phyloP scores from a whole-genome alignment of 2,888 invertebrate species.

The Norana najaformis region DNA sequence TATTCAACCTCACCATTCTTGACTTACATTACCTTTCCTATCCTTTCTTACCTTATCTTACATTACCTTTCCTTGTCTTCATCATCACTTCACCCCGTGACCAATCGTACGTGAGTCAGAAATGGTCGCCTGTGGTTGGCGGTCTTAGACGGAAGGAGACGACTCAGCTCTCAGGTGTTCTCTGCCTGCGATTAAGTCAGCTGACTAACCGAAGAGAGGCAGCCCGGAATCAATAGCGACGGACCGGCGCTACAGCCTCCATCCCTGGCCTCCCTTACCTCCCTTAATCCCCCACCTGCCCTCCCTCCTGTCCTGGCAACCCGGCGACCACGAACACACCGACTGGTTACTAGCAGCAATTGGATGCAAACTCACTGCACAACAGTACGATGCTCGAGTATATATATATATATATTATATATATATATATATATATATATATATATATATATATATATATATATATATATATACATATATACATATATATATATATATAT shows the following conservation, averaged over 20 bases:
- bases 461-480: too few relatives aligned
- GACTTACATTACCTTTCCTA: not conserved
- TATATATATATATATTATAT: too few relatives aligned
- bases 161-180: not conserved
- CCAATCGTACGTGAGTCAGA: not conserved
- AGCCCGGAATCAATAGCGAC: not conserved
- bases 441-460: too few relatives aligned
- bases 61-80: not conserved
- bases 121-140: not conserved
- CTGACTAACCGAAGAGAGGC: not conserved
- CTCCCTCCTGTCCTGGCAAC: not conserved
- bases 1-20: too few relatives aligned
- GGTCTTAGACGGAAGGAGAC: not conserved
- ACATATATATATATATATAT: too few relatives aligned
- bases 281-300: not conserved
- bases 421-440: too few relatives aligned
- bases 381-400: too few relatives aligned
- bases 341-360: not conserved
- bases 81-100: too few relatives aligned
- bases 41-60: not conserved
- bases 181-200: not conserved
- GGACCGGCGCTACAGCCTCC: not conserved
- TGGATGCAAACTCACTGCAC: constrained; percentile 5
- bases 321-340: not conserved
- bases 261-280: not conserved